Base-by-base conservation (phyloP, 1,140 invertebrate species). In the Caerostris darwini region DNA sequence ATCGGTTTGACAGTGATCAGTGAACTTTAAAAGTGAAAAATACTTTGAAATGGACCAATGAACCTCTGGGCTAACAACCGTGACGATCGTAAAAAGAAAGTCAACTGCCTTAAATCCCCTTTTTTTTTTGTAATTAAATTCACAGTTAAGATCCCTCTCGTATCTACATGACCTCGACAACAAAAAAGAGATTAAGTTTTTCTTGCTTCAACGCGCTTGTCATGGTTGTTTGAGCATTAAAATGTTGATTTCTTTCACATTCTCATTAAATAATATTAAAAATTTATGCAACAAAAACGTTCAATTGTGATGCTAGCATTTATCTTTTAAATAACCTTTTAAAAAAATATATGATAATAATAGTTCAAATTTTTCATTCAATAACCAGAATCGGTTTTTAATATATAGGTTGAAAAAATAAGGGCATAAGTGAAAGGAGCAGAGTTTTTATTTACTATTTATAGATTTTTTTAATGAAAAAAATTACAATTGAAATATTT, bases 61-160 rank as follows among this genome's bases (percentile, higher is more conserved):
- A 77, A 77, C 71, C 71, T 10, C 53, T 77, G 53, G 53, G 53
- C 71, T 50, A 77, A 50, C 71, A 77, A 53, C 34, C 71, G 71
- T 50, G 10, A 77, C 71, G 50, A 77, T 3, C 14, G 61, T 77
- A 0, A 12, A 14, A 77, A 77, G 71, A 77, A 50, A 50, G 71
- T 77, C 71, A 77, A 77, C 7, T 67, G 53, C 53, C 19, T 69
- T 54, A 71, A 89, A 69, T 17, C 14, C 10, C 8, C n/a, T 61
- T 89, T 71, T 89, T 17, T 56, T 89, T 69, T 56, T 89, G 10
- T 56, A 61, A 89, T 54, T 7, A 61, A 61, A 54, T 67, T 89
- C 7, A 17, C 6, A 71, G 54, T 17, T n/a, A 69, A 69, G n/a
- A 34, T 61, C 12, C 34, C 34, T 34, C 53, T 57, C 57, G 54